Evolutionary conservation across 2,797 vertebrate species (phyloP).

Genomic region (Oryzias dopingdopingensis): DNA sequence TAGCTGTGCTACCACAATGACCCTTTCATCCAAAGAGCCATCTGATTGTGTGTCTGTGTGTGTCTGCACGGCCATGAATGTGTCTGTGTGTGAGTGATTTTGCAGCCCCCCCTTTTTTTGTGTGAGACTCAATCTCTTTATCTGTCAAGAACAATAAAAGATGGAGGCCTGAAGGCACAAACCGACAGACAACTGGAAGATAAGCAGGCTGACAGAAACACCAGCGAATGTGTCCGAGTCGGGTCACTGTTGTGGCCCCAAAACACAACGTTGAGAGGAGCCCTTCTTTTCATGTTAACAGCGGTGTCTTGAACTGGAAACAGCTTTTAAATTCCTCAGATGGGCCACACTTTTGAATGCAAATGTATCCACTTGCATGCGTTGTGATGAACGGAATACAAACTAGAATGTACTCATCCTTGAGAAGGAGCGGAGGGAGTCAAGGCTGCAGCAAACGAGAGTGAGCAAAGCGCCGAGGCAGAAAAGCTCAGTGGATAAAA

Average conservation of each 20-base stretch:
- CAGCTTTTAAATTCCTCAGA: conserved; percentile 3
- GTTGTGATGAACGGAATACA: conserved; percentile 1
- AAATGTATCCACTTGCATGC: neutral
- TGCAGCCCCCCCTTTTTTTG: conserved; percentile 27
- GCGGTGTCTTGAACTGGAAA: conserved; percentile 7
- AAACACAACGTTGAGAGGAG: conserved; percentile 16
- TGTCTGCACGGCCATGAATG: neutral
- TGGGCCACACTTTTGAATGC: neutral
- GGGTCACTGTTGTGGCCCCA: conserved; percentile 31
- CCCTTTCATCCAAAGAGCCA: conserved; percentile 64
- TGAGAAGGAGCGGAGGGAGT: conserved; percentile 3
- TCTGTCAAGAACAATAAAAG: conserved; percentile 64
- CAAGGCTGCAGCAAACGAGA: conserved; percentile 15
- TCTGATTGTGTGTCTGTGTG: conserved; percentile 39
- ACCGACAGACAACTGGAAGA: conserved; percentile 28
- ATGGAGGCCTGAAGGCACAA: conserved; percentile 55
- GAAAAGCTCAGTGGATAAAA: conserved; percentile 55
- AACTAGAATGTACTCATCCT: conserved; percentile 28
- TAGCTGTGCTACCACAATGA: conserved; percentile 61
- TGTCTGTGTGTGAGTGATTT: conserved; percentile 30
- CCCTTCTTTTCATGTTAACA: neutral
- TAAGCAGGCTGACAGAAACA: conserved; percentile 31
- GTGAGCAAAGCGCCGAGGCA: conserved; percentile 32
- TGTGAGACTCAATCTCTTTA: conserved; percentile 60
- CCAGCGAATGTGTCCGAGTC: conserved; percentile 32